Conservation (phyloP, 2,888 invertebrate species). For the Tillus elongatus region DNA sequence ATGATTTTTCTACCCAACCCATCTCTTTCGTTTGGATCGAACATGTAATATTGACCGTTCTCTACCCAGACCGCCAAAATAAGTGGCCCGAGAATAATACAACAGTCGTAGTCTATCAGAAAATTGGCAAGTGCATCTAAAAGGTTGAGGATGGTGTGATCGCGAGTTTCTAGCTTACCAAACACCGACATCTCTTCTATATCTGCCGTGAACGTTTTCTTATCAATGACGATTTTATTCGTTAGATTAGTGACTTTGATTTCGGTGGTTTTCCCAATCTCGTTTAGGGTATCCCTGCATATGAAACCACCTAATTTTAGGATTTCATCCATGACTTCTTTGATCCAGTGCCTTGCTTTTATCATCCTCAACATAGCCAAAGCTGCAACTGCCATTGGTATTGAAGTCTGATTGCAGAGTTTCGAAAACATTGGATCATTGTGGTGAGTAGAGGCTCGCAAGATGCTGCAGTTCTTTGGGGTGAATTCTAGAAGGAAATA, state of each 20-base stretch:
- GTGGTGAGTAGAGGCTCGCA: constrained; percentile 36
- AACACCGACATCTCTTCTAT: constrained; percentile 33
- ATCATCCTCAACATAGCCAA: constrained; percentile 35
- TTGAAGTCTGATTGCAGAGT: constrained; percentile 29
- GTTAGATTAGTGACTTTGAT: constrained; percentile 23
- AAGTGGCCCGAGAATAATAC: constrained; percentile 39
- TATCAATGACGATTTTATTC: constrained; percentile 29
- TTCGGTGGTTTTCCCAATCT: constrained; percentile 18
- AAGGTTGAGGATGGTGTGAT: constrained; percentile 32
- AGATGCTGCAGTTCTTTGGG: constrained; percentile 31
- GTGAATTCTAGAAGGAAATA: constrained; percentile 27
- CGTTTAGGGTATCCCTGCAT: constrained; percentile 31
- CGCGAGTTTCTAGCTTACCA: constrained; percentile 34
- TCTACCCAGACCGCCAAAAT: constrained; percentile 41
- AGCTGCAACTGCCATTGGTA: constrained; percentile 37
- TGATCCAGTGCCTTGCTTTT: constrained; percentile 38
- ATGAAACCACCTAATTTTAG: constrained; percentile 36
- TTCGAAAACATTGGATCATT: constrained; percentile 33
- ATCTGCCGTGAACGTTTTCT: constrained; percentile 27
- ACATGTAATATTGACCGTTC: constrained; percentile 39
- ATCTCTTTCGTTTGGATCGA: constrained; percentile 42
- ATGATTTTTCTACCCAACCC: constrained; percentile 25
- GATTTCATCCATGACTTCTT: constrained; percentile 35
- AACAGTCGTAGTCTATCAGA: constrained; percentile 34
- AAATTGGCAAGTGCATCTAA: constrained; percentile 35